Base-by-base conservation (phyloP, 2,888 invertebrate genomes). In the Patella depressa region DNA sequence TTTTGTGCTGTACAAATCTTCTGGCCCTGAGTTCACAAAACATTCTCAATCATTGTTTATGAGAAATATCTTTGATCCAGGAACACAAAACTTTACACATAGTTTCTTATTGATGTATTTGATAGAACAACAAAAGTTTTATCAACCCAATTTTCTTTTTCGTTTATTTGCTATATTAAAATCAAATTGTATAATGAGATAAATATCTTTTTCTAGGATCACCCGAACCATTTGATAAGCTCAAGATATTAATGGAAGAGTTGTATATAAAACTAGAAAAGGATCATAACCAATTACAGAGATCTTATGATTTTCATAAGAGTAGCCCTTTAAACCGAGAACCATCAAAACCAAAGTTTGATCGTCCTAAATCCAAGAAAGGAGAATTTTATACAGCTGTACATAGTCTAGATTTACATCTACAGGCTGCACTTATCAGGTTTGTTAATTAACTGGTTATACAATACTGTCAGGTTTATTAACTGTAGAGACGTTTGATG, bases 341-440 rank as follows among this genome's bases (percentile, higher is more conserved):
- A 77, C 75, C 80, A 73, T 75, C 73, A 73, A 79, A 71, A 53
- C 24, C 17, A 7, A 81, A 72, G 14, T 53, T 57, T 19, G 74
- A 72, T 7, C 65, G 76, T 71, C 19, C 69, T 19, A 53, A 65
- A 4, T 77, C 77, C 14, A 70, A 72, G 29, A 73, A 34, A 53
- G 69, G 72, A 65, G 83, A 82, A 71, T 74, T 87, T 24, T 79
- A 85, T 80, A 80, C 85, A 69, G 87, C 88, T 19, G 83, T 90
- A 9, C 89, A 90, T 81, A 90, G 90, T 77, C 85, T 90, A 19
- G 86, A 85, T 76, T 84, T 90, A 15, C 90, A 90, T 79, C 81
- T 90, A 34, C 88, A 88, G 75, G 85, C 89, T 53, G 88, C 89
- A 15, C 80, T 88, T 45, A 80, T 83, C 15, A 87, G 87, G 88